These are phyloP conservation scores for Xanthorhoe spadicearia DNA, from an alignment of 2,888 invertebrate species.

Conservation along the genomic window DNA sequence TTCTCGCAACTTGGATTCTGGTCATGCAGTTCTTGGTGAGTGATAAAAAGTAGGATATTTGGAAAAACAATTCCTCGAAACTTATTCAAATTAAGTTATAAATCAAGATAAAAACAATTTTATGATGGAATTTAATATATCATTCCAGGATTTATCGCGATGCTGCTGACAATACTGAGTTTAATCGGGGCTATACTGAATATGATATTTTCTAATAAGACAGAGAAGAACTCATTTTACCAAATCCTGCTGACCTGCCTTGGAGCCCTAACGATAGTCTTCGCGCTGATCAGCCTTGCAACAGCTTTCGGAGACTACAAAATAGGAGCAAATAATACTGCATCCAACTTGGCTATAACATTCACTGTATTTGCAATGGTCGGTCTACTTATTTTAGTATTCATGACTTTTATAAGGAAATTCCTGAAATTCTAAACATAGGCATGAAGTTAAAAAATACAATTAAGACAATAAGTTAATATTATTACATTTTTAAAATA, in stretches of 20 bases:
- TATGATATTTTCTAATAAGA: background rate
- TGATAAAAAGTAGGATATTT: background rate
- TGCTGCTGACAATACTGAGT: slow-evolving; percentile 1
- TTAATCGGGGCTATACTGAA: slow-evolving; percentile 3
- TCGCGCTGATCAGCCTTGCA: background rate
- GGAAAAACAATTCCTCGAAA: background rate
- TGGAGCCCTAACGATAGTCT: background rate
- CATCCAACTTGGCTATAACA: slow-evolving; percentile 2
- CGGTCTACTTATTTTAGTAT: slow-evolving; percentile 1
- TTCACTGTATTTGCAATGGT: background rate
- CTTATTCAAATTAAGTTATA: no score
- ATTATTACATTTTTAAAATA: no score
- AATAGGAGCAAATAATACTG: background rate
- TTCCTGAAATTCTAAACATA: background rate
- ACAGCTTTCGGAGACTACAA: slow-evolving; percentile 3
- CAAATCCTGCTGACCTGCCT: background rate
- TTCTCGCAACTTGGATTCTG: background rate
- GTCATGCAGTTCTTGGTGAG: slow-evolving; percentile 15
- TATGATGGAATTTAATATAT: background rate
- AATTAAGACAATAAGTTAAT: no score
- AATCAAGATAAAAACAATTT: background rate
- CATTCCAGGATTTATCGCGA: slow-evolving; percentile 9
- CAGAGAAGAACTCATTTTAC: background rate
- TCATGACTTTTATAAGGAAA: slow-evolving; percentile 1
- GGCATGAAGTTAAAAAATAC: no score